Conservation (phyloP, 2,797 vertebrate species). For the Coranthus polyacanthus region DNA sequence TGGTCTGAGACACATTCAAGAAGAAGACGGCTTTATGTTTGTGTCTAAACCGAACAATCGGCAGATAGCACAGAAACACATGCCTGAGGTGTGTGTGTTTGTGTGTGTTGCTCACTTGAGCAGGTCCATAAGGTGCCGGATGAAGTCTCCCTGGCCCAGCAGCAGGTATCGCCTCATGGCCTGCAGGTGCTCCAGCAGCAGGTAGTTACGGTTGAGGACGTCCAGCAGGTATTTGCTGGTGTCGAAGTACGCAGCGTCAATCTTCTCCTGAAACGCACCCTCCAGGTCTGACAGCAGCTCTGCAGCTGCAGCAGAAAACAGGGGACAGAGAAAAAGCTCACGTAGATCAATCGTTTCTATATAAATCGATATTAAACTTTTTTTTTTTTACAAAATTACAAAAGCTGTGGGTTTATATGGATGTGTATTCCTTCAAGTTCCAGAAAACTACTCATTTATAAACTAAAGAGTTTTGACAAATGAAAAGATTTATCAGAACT, state of each 20-base stretch:
- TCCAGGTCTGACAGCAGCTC: slow-evolving; percentile 96
- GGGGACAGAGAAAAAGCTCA: too few relatives aligned
- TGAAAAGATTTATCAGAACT: too few relatives aligned
- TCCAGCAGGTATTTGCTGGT: slow-evolving; percentile 97
- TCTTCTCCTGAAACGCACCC: slow-evolving; percentile 96
- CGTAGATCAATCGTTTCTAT: too few relatives aligned
- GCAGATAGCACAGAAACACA: too few relatives aligned
- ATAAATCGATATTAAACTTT: too few relatives aligned
- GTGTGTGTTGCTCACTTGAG: slow-evolving; percentile 89
- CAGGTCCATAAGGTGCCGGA: slow-evolving; percentile 98
- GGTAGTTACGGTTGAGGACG: slow-evolving; percentile 95
- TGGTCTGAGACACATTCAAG: slow-evolving; percentile 81
- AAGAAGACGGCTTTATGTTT: background rate
- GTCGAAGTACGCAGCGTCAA: slow-evolving; percentile 96
- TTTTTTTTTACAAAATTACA: too few relatives aligned
- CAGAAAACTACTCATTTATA: too few relatives aligned
- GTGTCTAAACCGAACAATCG: background rate
- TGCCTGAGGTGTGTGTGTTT: accelerated
- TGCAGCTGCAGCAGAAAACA: slow-evolving; percentile 80
- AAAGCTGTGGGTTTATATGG: too few relatives aligned
- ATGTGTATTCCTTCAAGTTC: too few relatives aligned
- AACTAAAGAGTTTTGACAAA: too few relatives aligned
- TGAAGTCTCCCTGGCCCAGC: slow-evolving; percentile 98
- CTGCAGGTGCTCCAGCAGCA: slow-evolving; percentile 96
- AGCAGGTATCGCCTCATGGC: slow-evolving; percentile 98